A percentile compares a stretch with the other conserved stretches of the same genome.
These are phyloP conservation scores for Speoplatyrhinus poulsoni DNA, from an alignment of 2,113 vertebrate genomes.

Conservation along the genomic window DNA sequence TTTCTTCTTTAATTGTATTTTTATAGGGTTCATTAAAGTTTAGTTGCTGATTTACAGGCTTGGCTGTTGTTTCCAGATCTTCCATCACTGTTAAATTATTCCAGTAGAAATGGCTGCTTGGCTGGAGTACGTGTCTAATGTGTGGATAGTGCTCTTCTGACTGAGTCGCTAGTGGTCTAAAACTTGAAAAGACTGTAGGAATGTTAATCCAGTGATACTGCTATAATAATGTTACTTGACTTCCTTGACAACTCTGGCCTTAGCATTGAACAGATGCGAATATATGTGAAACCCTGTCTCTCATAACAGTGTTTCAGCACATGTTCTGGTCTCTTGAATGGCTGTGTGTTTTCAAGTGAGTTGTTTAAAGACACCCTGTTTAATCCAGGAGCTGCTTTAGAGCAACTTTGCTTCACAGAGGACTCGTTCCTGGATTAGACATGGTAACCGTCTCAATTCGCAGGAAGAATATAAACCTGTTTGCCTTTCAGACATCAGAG, in stretches of 20 bases:
- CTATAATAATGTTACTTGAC: too few species aligned
- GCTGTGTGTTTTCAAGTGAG: background rate
- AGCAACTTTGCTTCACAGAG: background rate
- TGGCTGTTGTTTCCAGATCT: background rate
- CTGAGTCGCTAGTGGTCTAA: too few species aligned
- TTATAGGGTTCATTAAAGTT: background rate
- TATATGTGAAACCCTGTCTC: background rate
- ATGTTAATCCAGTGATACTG: too few species aligned
- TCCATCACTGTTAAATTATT: background rate
- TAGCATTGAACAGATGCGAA: too few species aligned
- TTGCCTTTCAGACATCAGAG: slow-evolving; percentile 22
- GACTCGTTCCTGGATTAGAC: background rate
- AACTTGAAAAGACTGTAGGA: too few species aligned
- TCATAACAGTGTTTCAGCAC: background rate
- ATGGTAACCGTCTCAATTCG: background rate
- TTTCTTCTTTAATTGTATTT: background rate
- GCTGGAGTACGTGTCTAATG: background rate
- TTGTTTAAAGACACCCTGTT: background rate
- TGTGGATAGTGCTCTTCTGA: background rate
- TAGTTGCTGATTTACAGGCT: too few species aligned
- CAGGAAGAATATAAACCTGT: slow-evolving; percentile 4
- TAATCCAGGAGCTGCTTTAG: background rate
- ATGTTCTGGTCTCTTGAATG: background rate
- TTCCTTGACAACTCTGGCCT: too few species aligned
- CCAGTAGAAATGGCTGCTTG: background rate